A percentile compares a stretch with the other conserved stretches of the same genome.
Conservation (phyloP, 2,888 invertebrate species). For the Apamea anceps region DNA sequence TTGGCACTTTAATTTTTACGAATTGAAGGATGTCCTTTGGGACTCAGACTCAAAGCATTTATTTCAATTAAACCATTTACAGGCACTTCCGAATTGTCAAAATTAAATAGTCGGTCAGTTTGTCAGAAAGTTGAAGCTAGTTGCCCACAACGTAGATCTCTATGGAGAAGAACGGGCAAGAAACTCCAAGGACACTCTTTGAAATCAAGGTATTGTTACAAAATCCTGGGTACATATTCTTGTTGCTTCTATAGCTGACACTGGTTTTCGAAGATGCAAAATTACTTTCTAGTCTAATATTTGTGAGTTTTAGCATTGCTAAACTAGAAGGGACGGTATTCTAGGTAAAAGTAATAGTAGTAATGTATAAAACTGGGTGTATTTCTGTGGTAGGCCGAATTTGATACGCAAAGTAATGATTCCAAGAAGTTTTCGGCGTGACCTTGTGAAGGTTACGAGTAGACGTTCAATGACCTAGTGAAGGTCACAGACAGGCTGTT, state of each 20-base stretch:
- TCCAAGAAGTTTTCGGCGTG: neutral
- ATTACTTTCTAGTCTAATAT: neutral
- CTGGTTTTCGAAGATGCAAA: neutral
- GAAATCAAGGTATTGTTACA: too few relatives aligned
- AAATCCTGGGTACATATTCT: too few relatives aligned
- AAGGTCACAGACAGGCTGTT: conserved; percentile 1
- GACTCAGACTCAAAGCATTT: neutral
- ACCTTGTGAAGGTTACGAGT: neutral
- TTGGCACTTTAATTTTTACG: too few relatives aligned
- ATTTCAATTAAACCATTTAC: too few relatives aligned
- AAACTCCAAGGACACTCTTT: too few relatives aligned
- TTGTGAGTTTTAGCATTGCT: neutral
- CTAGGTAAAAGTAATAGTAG: neutral
- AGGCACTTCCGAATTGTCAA: too few relatives aligned
- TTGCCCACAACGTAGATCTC: too few relatives aligned
- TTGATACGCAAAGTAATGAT: neutral
- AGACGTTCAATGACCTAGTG: neutral
- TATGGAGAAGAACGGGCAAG: too few relatives aligned
- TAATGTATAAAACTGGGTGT: neutral
- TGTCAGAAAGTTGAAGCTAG: too few relatives aligned
- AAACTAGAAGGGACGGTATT: neutral
- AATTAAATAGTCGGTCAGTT: too few relatives aligned
- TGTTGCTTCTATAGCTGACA: neutral
- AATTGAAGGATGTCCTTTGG: neutral
- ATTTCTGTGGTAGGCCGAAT: neutral